Evolutionary conservation across 64 coral and sea anemone genomes (phyloP), one percentile per base, ranked within the genome.

Genomic region (Actinia tenebrosa): DNA sequence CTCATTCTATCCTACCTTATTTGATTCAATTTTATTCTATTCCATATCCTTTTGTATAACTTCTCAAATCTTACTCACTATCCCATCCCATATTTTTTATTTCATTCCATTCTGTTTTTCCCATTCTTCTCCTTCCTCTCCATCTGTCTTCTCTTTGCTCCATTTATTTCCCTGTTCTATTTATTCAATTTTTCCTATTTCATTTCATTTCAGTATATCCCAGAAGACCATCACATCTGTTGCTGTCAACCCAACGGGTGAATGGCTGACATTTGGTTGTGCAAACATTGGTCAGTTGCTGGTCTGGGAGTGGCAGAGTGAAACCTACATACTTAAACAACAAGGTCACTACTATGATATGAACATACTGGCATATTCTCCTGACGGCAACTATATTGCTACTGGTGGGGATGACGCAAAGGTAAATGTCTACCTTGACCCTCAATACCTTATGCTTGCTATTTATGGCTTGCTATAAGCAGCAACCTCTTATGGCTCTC

Each of bases 301-400:
- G 20, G 93, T 98, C 18, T 98, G 96, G 96, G 96, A 98, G 53
- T 98, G 96, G 96, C 96, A 98, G 63, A 98, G 96, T 90, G 96
- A 98, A 66, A 92, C 92, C 17, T 98, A 98, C 60, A 91, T 98
- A 79, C 91, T 98, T 2, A 98, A 93, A 60, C 96, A 98, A 81
- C 96, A 98, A 86, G 96, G 96, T 3, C 96, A 98, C 85, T 98
- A 92, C 82, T 95, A 98, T 84, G 93, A 95, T 47, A 98, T 98
- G 93, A 98, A 98, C 64, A 84, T 92, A 15, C 53, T 98, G 8
- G 86, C 90, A 3, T 98, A 95, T 58, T 98, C 96, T n/a, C 96
- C 91, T 16, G 96, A 98, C 87, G 96, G 93, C 64, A 89, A 91
- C 22, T 92, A 90, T 22, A 88, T 98, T 72, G 96, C 93, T 43